phyloP scores from a whole-genome alignment of 2,888 invertebrate genomes.

The Phasia obesa region DNA sequence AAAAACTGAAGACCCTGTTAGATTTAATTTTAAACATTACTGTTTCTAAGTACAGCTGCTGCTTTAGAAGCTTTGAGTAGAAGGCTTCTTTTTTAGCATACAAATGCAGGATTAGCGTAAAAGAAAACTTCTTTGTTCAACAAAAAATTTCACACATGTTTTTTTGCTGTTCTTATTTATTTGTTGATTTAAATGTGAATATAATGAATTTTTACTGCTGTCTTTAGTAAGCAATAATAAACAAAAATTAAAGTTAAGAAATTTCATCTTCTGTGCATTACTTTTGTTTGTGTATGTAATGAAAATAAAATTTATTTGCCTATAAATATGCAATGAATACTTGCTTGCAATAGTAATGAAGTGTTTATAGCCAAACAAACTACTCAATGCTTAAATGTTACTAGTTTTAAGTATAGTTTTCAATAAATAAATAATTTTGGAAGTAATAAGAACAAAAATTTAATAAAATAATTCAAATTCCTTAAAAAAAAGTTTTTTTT shows the following conservation, averaged over 20 bases:
- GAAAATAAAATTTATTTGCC: conserved; percentile 21
- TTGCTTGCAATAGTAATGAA: conserved; percentile 2
- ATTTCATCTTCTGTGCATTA: conserved; percentile 40
- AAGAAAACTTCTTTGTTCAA: not conserved
- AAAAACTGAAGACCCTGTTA: conserved; percentile 5
- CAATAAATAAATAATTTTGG: not conserved
- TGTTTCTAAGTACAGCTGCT: not conserved
- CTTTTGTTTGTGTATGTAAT: conserved; percentile 4
- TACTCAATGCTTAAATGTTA: not conserved
- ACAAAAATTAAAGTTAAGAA: conserved; percentile 25
- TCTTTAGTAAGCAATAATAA: conserved; percentile 43
- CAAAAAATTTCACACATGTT: not conserved
- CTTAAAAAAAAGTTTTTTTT: no score
- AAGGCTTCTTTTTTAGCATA: not conserved
- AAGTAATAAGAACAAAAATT: not conserved
- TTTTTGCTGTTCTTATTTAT: conserved; percentile 2
- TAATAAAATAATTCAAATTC: not conserved
- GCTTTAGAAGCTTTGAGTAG: not conserved
- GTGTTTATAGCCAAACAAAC: conserved; percentile 15
- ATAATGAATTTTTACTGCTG: conserved; percentile 38
- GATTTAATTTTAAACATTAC: conserved; percentile 9
- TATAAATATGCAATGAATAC: conserved; percentile 31
- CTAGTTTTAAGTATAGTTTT: not conserved
- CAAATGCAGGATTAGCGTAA: conserved; percentile 4
- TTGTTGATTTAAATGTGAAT: conserved; percentile 15